Base-by-base conservation (phyloP, 2,888 invertebrate genomes). In the Andrena dorsata region DNA sequence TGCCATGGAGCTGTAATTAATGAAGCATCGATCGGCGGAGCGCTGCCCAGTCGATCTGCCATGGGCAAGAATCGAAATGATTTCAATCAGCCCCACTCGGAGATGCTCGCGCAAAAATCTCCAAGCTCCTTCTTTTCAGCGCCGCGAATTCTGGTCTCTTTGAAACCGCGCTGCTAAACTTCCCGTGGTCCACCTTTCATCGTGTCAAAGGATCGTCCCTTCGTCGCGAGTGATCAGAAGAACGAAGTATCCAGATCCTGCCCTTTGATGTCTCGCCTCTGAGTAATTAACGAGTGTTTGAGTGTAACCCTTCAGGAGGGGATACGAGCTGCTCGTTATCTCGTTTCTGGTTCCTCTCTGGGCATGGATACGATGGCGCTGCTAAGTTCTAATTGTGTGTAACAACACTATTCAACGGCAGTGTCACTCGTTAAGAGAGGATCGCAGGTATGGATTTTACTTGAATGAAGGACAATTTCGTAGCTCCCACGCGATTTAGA, bases 1-100 rank as follows among this genome's bases (percentile, higher is more conserved):
- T 69, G 81, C 66, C 70, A 79, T 60, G 79, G 76, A 76, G 79
- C 66, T 79, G 76, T 77, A 81, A 84, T 82, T 84, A 81, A 82
- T 69, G 75, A 73, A 72, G 53, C 23, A 76, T 71, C 73, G 76
- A 80, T 79, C 76, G 23, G 20, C 16, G 56, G 20, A 28, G 2
- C 61, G 13, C 20, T n/a, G 53, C 10, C 13, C n/a, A 23, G 4
- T 49, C 58, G 61, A 76, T 58, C 65, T 65, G 23, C 61, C 26
- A 26, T 7, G 35, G 72, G 53, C 71, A n/a, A 47, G 16, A 20
- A 65, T 82, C 30, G 66, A 56, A 79, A 72, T 41, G 60, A 82
- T 78, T 74, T 70, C 69, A 83, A 76, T 76, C 84, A 66, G 28
- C 60, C 49, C 47, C 56, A 26, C 23, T 13, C 8, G 69, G 69